Evolutionary conservation across 1,140 invertebrate genomes (phyloP).

Genomic region (Cotesia vestalis): DNA sequence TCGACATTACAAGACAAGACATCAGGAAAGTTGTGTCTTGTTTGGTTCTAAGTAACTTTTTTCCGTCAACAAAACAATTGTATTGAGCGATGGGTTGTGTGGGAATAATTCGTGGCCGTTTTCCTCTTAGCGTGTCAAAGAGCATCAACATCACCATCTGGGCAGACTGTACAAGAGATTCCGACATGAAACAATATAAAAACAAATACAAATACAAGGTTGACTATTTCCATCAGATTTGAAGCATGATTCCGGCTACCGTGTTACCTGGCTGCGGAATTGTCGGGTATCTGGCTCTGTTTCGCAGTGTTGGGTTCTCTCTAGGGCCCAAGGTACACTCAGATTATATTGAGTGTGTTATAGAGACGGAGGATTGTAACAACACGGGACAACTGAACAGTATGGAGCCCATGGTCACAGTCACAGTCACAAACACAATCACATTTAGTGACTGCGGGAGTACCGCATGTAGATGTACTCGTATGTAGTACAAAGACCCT

Average conservation of each 20-base stretch:
- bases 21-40: no score
- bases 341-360: background rate
- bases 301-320: background rate
- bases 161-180: background rate
- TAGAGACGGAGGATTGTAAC: constrained; percentile 26
- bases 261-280: constrained; percentile 35
- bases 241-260: constrained; percentile 44
- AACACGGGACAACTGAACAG: constrained; percentile 30
- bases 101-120: no score
- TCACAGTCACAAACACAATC: constrained; percentile 3
- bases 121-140: no score
- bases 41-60: no score
- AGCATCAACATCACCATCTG: no score
- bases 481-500: background rate
- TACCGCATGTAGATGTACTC: background rate
- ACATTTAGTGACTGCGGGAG: constrained; percentile 9
- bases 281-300: background rate
- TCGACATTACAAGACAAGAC: no score
- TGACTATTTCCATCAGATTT: constrained; percentile 36
- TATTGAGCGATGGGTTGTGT: no score
- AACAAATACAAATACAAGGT: constrained; percentile 24
- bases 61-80: no score
- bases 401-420: background rate
- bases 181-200: background rate
- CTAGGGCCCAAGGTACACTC: background rate